Percentiles rank a stretch among this genome's conserved stretches.
These are phyloP conservation scores for Notechis scutatus DNA, from an alignment of 2,113 vertebrate genomes.

Conservation along the genomic window DNA sequence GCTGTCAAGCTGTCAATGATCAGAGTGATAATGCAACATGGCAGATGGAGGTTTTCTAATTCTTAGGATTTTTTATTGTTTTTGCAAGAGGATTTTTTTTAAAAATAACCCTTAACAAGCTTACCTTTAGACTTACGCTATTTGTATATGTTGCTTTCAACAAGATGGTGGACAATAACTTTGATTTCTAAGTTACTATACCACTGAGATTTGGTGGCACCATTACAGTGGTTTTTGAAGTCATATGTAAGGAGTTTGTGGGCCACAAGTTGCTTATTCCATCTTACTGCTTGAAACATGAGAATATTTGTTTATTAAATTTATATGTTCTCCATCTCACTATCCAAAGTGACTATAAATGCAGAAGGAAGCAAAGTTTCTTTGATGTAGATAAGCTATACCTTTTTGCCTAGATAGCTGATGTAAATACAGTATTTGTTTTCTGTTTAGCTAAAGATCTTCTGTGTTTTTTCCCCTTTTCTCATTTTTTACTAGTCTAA, in stretches of 20 bases:
- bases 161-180: background rate
- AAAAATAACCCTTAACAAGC: background rate
- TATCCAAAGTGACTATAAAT: too few relatives aligned
- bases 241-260: background rate
- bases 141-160: background rate
- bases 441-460: background rate
- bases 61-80: background rate
- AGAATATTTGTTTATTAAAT: background rate
- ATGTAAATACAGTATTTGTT: background rate
- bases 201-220: background rate
- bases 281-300: background rate
- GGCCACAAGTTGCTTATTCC: background rate
- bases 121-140: background rate
- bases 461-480: background rate
- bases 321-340: too few relatives aligned
- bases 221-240: background rate
- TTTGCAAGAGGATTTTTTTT: background rate
- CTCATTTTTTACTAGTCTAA: background rate
- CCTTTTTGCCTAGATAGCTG: background rate
- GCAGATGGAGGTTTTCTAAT: background rate
- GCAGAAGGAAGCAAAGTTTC: background rate
- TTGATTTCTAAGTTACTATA: background rate
- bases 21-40: background rate
- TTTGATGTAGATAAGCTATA: background rate
- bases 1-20: background rate